phyloP scores from a whole-genome alignment of 2,797 vertebrate genomes.

The Mustela erminea region DNA sequence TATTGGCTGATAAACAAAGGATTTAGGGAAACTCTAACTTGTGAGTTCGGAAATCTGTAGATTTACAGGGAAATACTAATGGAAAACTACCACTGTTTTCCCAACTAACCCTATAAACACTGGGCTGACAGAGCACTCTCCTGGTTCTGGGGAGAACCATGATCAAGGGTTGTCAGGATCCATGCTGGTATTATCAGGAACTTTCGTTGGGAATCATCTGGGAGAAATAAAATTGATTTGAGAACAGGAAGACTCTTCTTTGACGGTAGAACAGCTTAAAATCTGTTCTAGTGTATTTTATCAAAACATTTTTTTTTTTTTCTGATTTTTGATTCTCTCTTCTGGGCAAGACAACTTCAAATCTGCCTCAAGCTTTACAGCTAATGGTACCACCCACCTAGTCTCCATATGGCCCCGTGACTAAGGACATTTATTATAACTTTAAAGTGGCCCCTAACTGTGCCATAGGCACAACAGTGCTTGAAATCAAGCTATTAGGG shows the following conservation, averaged over 20 bases:
- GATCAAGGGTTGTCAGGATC: background rate
- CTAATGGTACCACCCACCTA: constrained; percentile 66
- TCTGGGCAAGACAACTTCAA: constrained; percentile 62
- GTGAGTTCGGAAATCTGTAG: background rate
- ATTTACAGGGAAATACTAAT: background rate
- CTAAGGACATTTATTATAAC: constrained; percentile 65
- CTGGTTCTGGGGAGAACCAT: background rate
- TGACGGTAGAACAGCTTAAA: constrained; percentile 49
- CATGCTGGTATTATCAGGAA: background rate
- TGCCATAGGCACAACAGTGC: background rate
- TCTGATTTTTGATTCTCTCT: constrained; percentile 64
- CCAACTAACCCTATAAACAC: background rate
- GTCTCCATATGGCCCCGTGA: constrained; percentile 57
- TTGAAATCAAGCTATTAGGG: background rate
- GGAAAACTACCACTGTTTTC: constrained; percentile 12
- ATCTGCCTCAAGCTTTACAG: constrained; percentile 67
- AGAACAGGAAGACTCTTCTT: constrained; percentile 48
- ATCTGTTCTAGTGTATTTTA: constrained; percentile 57
- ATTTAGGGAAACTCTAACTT: background rate
- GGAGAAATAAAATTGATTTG: background rate
- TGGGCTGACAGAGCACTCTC: background rate
- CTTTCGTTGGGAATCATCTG: background rate
- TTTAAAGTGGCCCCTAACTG: constrained; percentile 60
- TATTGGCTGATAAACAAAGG: background rate
- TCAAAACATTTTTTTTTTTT: constrained; percentile 54